These are phyloP conservation scores for Pantherophis alleghaniensis DNA, from an alignment of 2,797 vertebrate genomes.

Conservation along the genomic window DNA sequence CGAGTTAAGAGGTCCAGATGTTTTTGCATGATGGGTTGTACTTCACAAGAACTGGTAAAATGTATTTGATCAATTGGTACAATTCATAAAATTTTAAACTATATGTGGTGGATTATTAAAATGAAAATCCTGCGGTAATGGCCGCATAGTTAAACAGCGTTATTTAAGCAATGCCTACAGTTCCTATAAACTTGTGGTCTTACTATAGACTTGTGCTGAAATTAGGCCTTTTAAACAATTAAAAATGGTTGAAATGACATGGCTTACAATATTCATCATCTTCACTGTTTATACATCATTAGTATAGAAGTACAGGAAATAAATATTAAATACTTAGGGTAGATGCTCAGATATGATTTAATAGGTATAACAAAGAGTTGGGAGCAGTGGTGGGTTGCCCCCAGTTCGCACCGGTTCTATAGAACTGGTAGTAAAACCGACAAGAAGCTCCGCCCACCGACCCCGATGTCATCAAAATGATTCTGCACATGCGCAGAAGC, in stretches of 20 bases:
- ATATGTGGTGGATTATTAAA: not conserved
- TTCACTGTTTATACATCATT: not conserved
- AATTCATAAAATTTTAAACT: not conserved
- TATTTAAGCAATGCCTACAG: not conserved
- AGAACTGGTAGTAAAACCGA: too few species aligned
- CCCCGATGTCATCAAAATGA: too few species aligned
- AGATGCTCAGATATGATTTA: not conserved
- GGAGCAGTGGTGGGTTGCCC: too few species aligned
- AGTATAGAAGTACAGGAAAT: not conserved
- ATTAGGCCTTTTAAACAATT: not conserved
- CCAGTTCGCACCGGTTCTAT: too few species aligned
- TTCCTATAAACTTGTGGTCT: not conserved
- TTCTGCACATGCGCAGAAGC: too few species aligned
- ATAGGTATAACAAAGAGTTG: not conserved
- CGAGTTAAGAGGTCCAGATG: too few species aligned
- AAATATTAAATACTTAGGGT: not conserved
- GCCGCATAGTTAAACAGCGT: not conserved
- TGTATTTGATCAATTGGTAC: not conserved
- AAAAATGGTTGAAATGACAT: not conserved
- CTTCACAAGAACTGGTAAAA: not conserved
- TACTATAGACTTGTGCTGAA: not conserved
- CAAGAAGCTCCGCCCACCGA: too few species aligned
- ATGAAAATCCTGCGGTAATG: not conserved
- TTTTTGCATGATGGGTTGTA: not conserved
- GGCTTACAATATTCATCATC: not conserved